Base-by-base conservation (phyloP, 2,888 invertebrate genomes). In the Lasioglossum pauxillum region DNA sequence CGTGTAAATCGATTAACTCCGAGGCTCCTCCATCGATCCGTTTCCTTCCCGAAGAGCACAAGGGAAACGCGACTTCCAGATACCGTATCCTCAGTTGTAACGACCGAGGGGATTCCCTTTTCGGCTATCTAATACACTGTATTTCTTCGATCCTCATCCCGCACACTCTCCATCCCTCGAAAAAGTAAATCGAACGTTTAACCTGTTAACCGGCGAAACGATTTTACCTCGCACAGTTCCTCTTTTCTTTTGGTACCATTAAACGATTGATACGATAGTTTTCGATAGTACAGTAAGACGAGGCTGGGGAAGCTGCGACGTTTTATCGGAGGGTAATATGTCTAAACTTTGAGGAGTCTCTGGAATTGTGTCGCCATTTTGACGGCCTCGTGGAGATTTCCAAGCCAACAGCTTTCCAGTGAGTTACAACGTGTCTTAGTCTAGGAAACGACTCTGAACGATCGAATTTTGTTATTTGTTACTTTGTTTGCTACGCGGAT, bases 1-100 rank as follows among this genome's bases (percentile, higher is more conserved):
- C 75, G 76, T 78, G 82, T 83, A 83, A 85, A 89, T 87, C 87
- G 87, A 89, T 89, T 87, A 89, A 80, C 49, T 73, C 19, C 31
- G 19, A 44, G 75, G 41, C 72, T 69, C 60, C 77, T 72, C 46
- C 78, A 69, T 75, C 85, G 76, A 75, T 67, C 46, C 60, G 35
- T 31, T 57, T 72, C 35, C 49, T 14, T 71, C 16, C 38, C 35
- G 35, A 31, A 31, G 31, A 35, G 31, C 67, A 31, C 67, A 4
- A 67, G 31, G 16, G 35, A 19, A 31, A 35, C 8, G 67, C 67
- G 67, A 67, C 31, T 31, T 67, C 67, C 31, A 64, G 60, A 64
- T 64, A 64, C 31, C 31, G 60, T 64, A 16, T 64, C 31, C 31
- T 2, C 7, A 12, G 60, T 31, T 64, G 31, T 31, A 64, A 64